Evolutionary conservation across 2,888 invertebrate species (phyloP).

Genomic region (Polyommatus icarus): DNA sequence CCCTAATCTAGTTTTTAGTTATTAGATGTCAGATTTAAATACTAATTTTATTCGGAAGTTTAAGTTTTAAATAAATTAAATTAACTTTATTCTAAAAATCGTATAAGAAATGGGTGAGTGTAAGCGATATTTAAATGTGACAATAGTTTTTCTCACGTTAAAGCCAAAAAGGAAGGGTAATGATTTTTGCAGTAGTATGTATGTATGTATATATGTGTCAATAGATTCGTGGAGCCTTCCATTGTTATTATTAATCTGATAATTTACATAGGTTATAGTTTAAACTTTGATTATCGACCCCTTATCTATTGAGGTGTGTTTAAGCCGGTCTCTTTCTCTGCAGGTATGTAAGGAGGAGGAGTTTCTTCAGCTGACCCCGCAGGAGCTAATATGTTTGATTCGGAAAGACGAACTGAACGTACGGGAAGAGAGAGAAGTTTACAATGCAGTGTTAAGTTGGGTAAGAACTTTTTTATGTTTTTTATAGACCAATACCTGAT

Average conservation of each 20-base stretch:
- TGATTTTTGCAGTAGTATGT: too few species aligned
- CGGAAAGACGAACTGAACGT: slow-evolving; percentile 95
- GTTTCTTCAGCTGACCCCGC: slow-evolving; percentile 89
- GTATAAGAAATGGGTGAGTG: too few species aligned
- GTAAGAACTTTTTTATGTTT: slow-evolving; percentile 59
- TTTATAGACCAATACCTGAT: neutral
- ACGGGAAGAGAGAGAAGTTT: slow-evolving; percentile 94
- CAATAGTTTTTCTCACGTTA: too few species aligned
- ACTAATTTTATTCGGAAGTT: too few species aligned
- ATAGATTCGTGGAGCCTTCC: too few species aligned
- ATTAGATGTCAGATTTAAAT: neutral
- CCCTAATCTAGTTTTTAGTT: neutral
- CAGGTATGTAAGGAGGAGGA: slow-evolving; percentile 96
- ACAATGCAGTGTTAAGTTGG: slow-evolving; percentile 95
- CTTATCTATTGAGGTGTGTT: neutral
- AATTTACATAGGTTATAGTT: too few species aligned
- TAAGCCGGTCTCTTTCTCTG: slow-evolving; percentile 26
- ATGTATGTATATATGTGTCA: too few species aligned
- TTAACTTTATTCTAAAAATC: too few species aligned
- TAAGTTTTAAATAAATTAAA: too few species aligned
- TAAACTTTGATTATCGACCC: neutral
- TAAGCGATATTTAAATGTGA: too few species aligned
- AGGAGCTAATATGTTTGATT: slow-evolving; percentile 90
- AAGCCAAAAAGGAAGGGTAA: too few species aligned
- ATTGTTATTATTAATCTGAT: too few species aligned